phyloP scores from a whole-genome alignment of 2,888 invertebrate species.

The Caenorhabditis becei region DNA sequence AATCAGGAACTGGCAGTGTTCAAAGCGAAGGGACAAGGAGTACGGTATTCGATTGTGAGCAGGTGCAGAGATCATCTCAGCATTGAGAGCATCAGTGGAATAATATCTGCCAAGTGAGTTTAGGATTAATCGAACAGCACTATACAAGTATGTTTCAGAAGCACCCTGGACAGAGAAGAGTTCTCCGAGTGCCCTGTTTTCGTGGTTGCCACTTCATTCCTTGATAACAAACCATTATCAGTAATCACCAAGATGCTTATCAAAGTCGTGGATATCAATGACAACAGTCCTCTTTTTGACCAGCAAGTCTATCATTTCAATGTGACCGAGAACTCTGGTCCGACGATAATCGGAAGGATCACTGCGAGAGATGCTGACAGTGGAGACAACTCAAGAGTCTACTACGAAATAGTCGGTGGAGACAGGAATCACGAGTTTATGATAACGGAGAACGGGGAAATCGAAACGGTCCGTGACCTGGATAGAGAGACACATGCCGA shows the following conservation, averaged over 20 bases:
- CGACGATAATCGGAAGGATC: slow-evolving; percentile 84
- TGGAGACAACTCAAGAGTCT: slow-evolving; percentile 14
- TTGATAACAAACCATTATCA: slow-evolving; percentile 59
- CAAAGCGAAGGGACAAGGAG: slow-evolving; percentile 30
- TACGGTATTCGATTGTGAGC: slow-evolving; percentile 43
- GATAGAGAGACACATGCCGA: slow-evolving; percentile 64
- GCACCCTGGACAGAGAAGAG: slow-evolving; percentile 54
- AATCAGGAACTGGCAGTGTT: slow-evolving; percentile 39
- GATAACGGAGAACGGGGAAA: slow-evolving; percentile 57
- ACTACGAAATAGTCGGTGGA: slow-evolving; percentile 84
- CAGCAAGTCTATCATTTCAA: slow-evolving; percentile 59
- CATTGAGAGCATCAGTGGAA: slow-evolving; percentile 43
- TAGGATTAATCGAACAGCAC: too few relatives aligned
- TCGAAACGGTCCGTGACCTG: slow-evolving; percentile 52
- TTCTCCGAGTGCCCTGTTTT: slow-evolving; percentile 52
- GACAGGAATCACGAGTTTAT: slow-evolving; percentile 88
- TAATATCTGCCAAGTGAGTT: slow-evolving; percentile 36
- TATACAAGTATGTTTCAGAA: too few relatives aligned
- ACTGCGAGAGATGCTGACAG: slow-evolving; percentile 89
- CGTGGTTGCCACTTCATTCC: slow-evolving; percentile 49
- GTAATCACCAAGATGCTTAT: slow-evolving; percentile 58
- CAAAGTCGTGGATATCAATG: slow-evolving; percentile 88
- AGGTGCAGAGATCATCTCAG: slow-evolving; percentile 32
- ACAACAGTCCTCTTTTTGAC: slow-evolving; percentile 93
- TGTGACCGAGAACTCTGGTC: slow-evolving; percentile 64